These are phyloP conservation scores for Speoplatyrhinus poulsoni DNA, from an alignment of 2,113 vertebrate species.

Conservation along the genomic window DNA sequence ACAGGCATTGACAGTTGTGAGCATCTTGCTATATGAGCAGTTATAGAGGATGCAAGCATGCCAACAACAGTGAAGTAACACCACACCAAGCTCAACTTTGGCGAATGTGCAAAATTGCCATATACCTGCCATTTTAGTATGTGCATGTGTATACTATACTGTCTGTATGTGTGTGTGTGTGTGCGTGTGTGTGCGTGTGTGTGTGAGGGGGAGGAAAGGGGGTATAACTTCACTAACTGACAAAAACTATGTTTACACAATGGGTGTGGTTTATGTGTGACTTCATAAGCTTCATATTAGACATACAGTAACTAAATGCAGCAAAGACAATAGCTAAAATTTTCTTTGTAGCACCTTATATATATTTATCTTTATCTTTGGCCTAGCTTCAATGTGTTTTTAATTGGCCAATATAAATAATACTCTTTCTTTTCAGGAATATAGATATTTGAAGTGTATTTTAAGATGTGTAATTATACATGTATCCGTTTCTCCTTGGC, in stretches of 20 bases:
- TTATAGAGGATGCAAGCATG: constrained; percentile 38
- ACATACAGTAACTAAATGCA: too few relatives aligned
- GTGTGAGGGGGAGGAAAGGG: not conserved
- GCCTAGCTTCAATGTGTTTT: constrained; percentile 12
- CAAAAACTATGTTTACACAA: constrained; percentile 2
- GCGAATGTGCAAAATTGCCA: constrained; percentile 32
- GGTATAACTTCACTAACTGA: not conserved
- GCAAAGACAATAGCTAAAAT: too few relatives aligned
- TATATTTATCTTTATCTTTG: constrained; percentile 4
- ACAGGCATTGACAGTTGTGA: too few relatives aligned
- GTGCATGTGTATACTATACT: too few relatives aligned
- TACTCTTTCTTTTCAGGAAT: constrained; percentile 25
- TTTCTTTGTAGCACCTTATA: not conserved
- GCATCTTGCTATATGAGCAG: constrained; percentile 35
- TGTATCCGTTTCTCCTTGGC: constrained; percentile 54
- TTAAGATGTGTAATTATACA: constrained; percentile 60
- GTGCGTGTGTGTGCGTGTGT: not conserved
- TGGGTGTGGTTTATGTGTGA: not conserved
- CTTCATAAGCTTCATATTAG: too few relatives aligned
- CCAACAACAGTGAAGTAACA: constrained; percentile 6
- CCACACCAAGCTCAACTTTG: constrained; percentile 41
- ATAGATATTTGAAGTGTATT: constrained; percentile 53
- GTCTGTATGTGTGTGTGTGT: too few relatives aligned
- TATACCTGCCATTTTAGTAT: constrained; percentile 19
- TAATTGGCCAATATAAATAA: constrained; percentile 27